phyloP scores from a whole-genome alignment of 1,140 invertebrate species.

The Drosophila truncata region DNA sequence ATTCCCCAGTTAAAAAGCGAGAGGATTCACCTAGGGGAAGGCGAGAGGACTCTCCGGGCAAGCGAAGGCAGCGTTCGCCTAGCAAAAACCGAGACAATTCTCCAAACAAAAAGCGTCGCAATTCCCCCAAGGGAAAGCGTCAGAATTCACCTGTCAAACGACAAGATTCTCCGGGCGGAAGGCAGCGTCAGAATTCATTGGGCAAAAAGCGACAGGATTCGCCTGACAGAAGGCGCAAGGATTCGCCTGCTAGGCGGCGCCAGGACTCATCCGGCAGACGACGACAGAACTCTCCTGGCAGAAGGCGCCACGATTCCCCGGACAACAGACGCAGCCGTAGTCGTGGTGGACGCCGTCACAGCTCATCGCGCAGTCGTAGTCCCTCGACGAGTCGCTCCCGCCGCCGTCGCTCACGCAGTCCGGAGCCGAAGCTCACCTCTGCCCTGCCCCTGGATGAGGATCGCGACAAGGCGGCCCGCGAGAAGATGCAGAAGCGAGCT shows the following conservation, averaged over 20 bases:
- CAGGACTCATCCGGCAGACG: constrained; percentile 31
- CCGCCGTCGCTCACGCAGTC: constrained; percentile 59
- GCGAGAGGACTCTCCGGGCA: constrained; percentile 9
- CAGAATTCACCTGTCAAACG: constrained; percentile 14
- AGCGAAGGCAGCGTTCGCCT: constrained; percentile 32
- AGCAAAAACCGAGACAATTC: constrained; percentile 23
- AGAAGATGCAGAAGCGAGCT: constrained; percentile 85
- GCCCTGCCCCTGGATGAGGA: constrained; percentile 51
- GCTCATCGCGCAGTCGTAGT: constrained; percentile 57
- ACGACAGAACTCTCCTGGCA: constrained; percentile 46
- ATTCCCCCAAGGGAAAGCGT: constrained; percentile 25
- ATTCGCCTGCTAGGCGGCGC: constrained; percentile 15
- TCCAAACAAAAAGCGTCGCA: constrained; percentile 18
- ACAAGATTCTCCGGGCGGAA: constrained; percentile 14
- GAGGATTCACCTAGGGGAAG: constrained; percentile 17
- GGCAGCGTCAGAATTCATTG: constrained; percentile 40
- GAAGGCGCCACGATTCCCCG: constrained; percentile 27
- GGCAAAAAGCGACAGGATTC: constrained; percentile 22
- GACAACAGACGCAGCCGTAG: constrained; percentile 56
- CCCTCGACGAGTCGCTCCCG: constrained; percentile 45
- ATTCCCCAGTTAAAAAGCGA: constrained; percentile 9
- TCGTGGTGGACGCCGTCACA: constrained; percentile 63
- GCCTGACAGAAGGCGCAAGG: constrained; percentile 14
- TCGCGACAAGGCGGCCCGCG: constrained; percentile 73
- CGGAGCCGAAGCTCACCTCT: constrained; percentile 40